Conservation (phyloP, 2,113 vertebrate species). For the Lichenostomus cassidix region DNA sequence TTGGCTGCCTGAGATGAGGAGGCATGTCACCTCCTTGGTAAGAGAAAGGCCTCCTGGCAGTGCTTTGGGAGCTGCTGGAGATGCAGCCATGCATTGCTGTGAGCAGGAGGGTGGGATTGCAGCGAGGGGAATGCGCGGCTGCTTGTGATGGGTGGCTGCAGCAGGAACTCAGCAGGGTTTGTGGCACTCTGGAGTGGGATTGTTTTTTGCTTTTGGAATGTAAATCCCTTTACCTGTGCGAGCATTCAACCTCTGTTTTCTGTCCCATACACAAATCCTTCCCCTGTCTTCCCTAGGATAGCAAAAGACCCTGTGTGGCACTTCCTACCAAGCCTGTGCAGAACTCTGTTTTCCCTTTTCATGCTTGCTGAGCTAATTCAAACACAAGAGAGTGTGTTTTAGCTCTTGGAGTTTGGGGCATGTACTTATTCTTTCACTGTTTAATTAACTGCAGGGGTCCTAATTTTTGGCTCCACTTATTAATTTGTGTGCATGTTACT, state of each 20-base stretch:
- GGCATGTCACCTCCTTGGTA: background rate
- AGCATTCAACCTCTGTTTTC: background rate
- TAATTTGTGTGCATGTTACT: background rate
- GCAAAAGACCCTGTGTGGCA: rapidly evolving
- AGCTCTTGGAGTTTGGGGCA: background rate
- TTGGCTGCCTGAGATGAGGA: background rate
- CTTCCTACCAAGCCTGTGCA: background rate
- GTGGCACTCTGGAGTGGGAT: rapidly evolving
- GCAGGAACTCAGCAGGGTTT: background rate
- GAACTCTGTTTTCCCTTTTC: background rate
- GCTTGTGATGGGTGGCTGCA: background rate
- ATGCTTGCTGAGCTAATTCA: background rate
- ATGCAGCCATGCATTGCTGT: rapidly evolving
- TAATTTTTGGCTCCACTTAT: background rate
- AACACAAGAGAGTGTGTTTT: background rate
- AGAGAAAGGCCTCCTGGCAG: background rate
- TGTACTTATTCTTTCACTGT: background rate
- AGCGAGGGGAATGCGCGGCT: rapidly evolving
- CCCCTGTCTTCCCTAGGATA: background rate
- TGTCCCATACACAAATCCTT: background rate
- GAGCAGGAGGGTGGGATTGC: background rate
- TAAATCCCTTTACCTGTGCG: background rate
- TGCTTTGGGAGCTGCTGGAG: background rate
- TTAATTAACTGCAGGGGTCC: background rate
- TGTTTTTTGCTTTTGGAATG: background rate